phyloP scores from a whole-genome alignment of 2,797 vertebrate genomes.

The Protosalanx chinensis region DNA sequence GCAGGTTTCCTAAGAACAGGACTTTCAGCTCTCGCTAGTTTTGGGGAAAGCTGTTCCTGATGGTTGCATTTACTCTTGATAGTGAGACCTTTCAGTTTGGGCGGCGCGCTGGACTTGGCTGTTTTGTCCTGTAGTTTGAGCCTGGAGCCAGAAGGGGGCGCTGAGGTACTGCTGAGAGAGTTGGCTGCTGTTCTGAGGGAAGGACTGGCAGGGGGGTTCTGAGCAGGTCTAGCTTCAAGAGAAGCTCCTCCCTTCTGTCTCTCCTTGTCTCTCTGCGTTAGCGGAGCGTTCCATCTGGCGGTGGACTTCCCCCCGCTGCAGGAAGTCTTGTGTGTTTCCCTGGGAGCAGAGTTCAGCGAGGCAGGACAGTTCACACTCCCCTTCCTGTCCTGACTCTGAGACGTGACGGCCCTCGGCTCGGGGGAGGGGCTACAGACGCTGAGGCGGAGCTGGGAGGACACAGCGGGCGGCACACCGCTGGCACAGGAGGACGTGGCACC shows the following conservation, averaged over 20 bases:
- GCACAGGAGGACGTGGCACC: constrained; percentile 31
- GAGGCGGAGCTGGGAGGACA: constrained; percentile 23
- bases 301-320: constrained; percentile 18
- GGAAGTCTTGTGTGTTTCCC: constrained; percentile 29
- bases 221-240: constrained; percentile 48
- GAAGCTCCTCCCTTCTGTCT: constrained; percentile 56
- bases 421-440: constrained; percentile 28
- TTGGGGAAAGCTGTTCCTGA: constrained; percentile 54
- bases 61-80: constrained; percentile 75
- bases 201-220: constrained; percentile 49
- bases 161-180: constrained; percentile 55
- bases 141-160: constrained; percentile 53
- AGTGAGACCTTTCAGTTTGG: constrained; percentile 78
- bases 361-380: constrained; percentile 32
- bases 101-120: constrained; percentile 67
- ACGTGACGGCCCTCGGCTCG: constrained; percentile 21
- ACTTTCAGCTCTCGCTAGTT: constrained; percentile 46
- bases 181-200: constrained; percentile 38
- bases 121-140: constrained; percentile 66
- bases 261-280: constrained; percentile 54
- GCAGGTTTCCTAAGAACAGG: constrained; percentile 61
- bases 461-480: constrained; percentile 29
- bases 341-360: constrained; percentile 31
- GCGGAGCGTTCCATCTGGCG: constrained; percentile 23
- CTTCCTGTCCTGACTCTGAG: constrained; percentile 34